These are phyloP conservation scores for Battus philenor DNA, from an alignment of 1,140 invertebrate species.

Conservation along the genomic window DNA sequence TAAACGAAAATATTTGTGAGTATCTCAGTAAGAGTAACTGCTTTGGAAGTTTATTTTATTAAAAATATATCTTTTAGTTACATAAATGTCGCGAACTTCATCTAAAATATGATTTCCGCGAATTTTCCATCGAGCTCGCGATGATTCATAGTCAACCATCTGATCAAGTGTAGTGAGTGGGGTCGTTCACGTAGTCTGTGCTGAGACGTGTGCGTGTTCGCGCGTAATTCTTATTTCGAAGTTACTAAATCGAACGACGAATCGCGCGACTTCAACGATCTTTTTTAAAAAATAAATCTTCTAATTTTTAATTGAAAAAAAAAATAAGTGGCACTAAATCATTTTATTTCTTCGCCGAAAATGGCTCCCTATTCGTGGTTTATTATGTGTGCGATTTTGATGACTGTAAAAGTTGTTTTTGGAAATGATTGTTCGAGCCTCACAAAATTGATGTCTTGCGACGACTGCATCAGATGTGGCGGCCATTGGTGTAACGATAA, in stretches of 20 bases:
- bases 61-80: too few species aligned
- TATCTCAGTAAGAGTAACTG: too few species aligned
- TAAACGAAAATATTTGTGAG: too few species aligned
- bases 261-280: too few species aligned
- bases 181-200: conserved; percentile 20
- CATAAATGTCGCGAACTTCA: conserved; percentile 12
- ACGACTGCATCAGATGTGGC: conserved; percentile 55
- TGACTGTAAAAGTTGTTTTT: conserved; percentile 33
- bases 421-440: conserved; percentile 33
- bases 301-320: too few species aligned
- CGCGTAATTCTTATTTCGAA: conserved; percentile 36
- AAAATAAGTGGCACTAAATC: too few species aligned
- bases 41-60: too few species aligned
- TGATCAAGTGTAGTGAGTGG: conserved; percentile 25
- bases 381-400: conserved; percentile 36
- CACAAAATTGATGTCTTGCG: conserved; percentile 38
- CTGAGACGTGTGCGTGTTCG: conserved; percentile 21
- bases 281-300: neutral
- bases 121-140: conserved; percentile 38
- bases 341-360: conserved; percentile 16
- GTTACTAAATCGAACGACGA: conserved; percentile 24
- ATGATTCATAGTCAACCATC: conserved; percentile 51
- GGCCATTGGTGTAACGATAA: conserved; percentile 53
- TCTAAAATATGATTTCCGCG: conserved; percentile 39
- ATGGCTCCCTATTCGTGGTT: conserved; percentile 44